Base-by-base conservation (phyloP, 1,140 invertebrate species). In the Drosophila santomea region DNA sequence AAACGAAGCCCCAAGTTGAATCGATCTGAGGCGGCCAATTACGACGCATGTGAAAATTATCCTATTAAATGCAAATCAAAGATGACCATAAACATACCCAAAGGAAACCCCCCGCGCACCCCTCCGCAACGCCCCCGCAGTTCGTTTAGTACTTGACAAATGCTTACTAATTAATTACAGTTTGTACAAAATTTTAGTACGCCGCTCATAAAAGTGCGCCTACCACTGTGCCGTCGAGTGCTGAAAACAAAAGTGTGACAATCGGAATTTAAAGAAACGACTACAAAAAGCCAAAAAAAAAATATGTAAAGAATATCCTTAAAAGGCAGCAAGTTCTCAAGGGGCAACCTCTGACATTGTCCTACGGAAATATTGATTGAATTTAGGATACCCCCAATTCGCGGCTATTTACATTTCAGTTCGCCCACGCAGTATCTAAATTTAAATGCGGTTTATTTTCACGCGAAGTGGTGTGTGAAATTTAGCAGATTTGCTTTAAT, bases 131-230 rank as follows among this genome's bases (percentile, higher is more conserved):
- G 36, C 43, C n/a, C 59, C 17, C 15, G 39, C 28, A 47, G 15
- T 41, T 41, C 36, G 79, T 88, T 89, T 88, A 89, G 77, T 91
- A 91, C 86, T 91, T 91, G 90, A 91, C 90, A 91, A 91, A 91
- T 91, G 90, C 79, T 90, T 91, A 91, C 90, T 91, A 91, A 91
- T 91, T 91, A 91, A 91, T 91, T 91, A 91, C 90, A 91, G 90
- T 91, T 91, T 91, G 90, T 91, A 91, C 90, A 91, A 91, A 90
- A 81, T 88, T 91, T 91, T 91, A 91, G 90, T 91, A 85, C 74
- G 74, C 84, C 57, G 58, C 88, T 81, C 86, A 85, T 89, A 90
- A 90, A 90, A 90, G 85, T 90, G 86, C 86, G 85, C 89, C 79
- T 74, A 90, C 85, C 80, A 62, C 50, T 56, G 47, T 60, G 63